Evolutionary conservation across 2,888 invertebrate species (phyloP), one percentile per base, ranked within the genome.

Genomic region (Apocheima hispidaria): DNA sequence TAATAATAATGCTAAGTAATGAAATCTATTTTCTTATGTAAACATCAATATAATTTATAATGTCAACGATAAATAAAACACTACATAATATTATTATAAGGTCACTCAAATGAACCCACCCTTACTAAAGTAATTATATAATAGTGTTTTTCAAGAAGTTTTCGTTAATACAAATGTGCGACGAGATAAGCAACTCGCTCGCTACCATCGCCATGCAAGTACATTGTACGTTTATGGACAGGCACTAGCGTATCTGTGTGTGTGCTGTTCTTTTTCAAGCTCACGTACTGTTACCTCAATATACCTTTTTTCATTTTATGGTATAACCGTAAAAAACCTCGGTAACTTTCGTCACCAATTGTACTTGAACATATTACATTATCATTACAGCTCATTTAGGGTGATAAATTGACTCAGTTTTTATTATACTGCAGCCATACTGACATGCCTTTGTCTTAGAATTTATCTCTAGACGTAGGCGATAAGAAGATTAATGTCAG

Each of bases 301-400:
- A 20, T 7, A 40, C 26, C 1, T 28, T 46, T 14, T 10, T 30
- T 12, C n/a, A 20, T 30, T 46, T 26, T 30, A 20, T 46, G 20
- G 20, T 33, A 16, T 38, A 23, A 20, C 40, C 26, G 10, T 18
- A 40, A 56, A 49, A 60, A 49, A 43, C 1, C 30, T 50, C 50
- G 14, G 50, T 54, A 30, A 46, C 60, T 60, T 60, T 60, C 54
- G 55, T 60, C 60, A 46, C 41, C 53, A 70, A 43, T 50, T 43
- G 55, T 50, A 38, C 43, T 55, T 33, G 38, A 72, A 65, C 62
- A 70, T 64, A 73, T 75, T 71, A 78, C 69, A 71, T 68, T 76
- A 72, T 75, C 74, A 74, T 74, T 74, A 75, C 65, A 67, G 67
- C 66, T 70, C 68, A 66, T 57, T 69, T 63, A 66, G 54, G 55